Evolutionary conservation across 1,140 invertebrate genomes (phyloP), one percentile per base, ranked within the genome.

Genomic region (Rhopalosiphum maidis): DNA sequence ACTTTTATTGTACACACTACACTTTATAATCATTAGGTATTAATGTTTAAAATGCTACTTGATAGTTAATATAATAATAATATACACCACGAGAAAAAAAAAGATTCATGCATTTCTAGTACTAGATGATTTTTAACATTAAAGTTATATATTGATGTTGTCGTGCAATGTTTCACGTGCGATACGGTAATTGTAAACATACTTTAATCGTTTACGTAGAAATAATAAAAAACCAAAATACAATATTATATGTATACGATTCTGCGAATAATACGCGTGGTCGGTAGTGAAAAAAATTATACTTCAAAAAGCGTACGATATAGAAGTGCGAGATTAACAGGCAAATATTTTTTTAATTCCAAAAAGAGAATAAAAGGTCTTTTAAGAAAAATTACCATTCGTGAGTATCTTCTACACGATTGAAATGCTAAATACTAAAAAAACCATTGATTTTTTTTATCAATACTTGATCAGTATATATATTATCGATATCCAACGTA

Each of bases 361-460:
- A 48, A 46, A 87, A n/a, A 48, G 30, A 87, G 25, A 87, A 87
- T 87, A 87, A 87, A 5, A 30, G 43, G 41, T 87, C 11, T 46
- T 46, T 86, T 18, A 46, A 46, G 8, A 2, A 46, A 46, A 87
- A 87, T 87, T 87, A 87, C 15, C 41, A 46, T 87, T 87, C 4
- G 48, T 21, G 30, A 43, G 43, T 87, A 46, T n/a, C 25, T 87
- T 46, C 83, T 46, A 87, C 43, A 21, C 25, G 85, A 87, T 48
- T 48, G 37, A 87, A 51, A 35, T 87, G n/a, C 22, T 46, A 87
- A 87, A 46, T 25, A 87, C 86, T 41, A 87, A 23, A 83, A 83
- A 30, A 83, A 83, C 23, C 35, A 83, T 83, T 35, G 77, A 83
- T 83, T 83, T 83, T 83, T 83, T 35, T 68, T 68, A 68, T 77